Conservation (phyloP, 2,113 vertebrate species). For the Plectropomus leopardus region DNA sequence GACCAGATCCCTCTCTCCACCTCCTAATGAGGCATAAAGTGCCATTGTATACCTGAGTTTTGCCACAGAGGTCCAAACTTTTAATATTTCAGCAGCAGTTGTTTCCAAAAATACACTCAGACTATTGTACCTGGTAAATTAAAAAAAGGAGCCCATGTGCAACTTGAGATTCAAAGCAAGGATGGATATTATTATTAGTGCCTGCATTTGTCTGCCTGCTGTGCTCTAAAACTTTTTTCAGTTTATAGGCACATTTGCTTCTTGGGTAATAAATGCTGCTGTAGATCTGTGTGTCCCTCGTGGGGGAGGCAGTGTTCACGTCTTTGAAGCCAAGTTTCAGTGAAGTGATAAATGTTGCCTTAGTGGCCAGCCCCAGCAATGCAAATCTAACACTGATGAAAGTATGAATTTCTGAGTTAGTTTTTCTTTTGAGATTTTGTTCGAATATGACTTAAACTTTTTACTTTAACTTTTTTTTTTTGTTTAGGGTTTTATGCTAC, state of each 20-base stretch:
- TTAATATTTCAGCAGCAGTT: constrained; percentile 35
- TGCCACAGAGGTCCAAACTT: constrained; percentile 22
- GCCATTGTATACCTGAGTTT: constrained; percentile 42
- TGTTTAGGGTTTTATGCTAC: background rate
- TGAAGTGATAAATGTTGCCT: constrained; percentile 15
- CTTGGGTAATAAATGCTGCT: constrained; percentile 18
- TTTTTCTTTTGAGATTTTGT: background rate
- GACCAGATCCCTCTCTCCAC: constrained; percentile 36
- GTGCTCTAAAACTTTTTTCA: background rate
- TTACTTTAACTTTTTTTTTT: background rate
- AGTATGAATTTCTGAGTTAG: background rate
- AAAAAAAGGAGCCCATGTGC: constrained; percentile 19
- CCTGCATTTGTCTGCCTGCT: constrained; percentile 12
- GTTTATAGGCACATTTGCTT: constrained; percentile 27
- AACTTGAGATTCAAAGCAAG: constrained; percentile 30
- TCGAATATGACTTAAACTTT: no score
- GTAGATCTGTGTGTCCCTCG: background rate
- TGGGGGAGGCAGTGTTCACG: constrained; percentile 13
- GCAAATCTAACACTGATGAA: constrained; percentile 11
- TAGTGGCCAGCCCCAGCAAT: background rate
- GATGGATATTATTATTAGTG: constrained; percentile 33
- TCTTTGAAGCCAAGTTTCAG: constrained; percentile 36
- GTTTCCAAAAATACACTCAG: constrained; percentile 9
- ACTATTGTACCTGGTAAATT: background rate
- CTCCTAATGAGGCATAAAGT: constrained; percentile 63